Base-by-base conservation (phyloP, 2,888 invertebrate genomes). In the Rhagophthalmus giganteus region DNA sequence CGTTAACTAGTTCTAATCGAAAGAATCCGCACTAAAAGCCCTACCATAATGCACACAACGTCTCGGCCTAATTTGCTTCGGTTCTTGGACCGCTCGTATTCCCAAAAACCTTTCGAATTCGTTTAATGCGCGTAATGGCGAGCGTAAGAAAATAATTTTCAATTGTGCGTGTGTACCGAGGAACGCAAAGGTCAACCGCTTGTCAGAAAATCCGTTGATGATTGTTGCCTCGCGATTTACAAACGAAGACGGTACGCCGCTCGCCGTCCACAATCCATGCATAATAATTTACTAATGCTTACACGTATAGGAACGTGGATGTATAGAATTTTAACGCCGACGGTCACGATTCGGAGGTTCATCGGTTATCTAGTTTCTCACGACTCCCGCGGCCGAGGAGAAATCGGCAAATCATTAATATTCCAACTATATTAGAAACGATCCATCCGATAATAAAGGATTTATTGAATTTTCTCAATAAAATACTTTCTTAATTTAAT, bases 161-260 rank as follows among this genome's bases (percentile, higher is more conserved):
- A 45, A 45, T 45, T 45, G 37, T 45, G 11, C 12, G 12, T 14
- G 26, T 9, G 9, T 4, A 9, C 7, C 10, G 33, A 41, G 33
- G 45, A n/a, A 45, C 15, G 9, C 11, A 51, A 45, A 51, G 51
- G 51, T 51, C 39, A 51, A 39, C 37, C 16, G 31, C 33, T 27
- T 45, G 44, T 39, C 39, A 51, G 39, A 28, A 42, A 33, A 38
- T 38, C 41, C 39, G 51, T 39, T 49, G 37, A 42, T 49, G 42
- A 49, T 49, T 49, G 42, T 42, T 51, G 16, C 51, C 24, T 51
- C 34, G 39, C 26, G 9, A 35, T 45, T 38, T 50, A 37, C 42
- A 41, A 41, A 42, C 30, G 49, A 34, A 32, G 48, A 41, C n/a
- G n/a, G n/a, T n/a, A n/a, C n/a, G n/a, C n/a, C n/a, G n/a, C n/a